Evolutionary conservation across 2,888 invertebrate species (phyloP), one percentile per base, ranked within the genome.

Genomic region (Mechanitis mazaeus): DNA sequence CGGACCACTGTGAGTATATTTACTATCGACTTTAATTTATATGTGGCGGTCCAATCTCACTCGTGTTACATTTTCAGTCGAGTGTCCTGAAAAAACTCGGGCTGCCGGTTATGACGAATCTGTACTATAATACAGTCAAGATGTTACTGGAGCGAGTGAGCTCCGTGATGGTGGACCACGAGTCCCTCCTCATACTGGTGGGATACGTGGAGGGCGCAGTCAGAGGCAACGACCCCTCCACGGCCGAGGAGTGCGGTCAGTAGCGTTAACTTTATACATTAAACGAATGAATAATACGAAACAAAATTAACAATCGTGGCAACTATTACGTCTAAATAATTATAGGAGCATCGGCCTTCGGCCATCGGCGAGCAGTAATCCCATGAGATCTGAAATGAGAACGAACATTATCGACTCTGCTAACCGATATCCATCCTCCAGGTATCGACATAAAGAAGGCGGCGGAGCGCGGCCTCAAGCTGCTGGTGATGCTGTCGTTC

Each of bases 121-220:
- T 97, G 45, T 97, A 98, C 83, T 98, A 98, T 89, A 97, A 97
- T 81, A 97, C 97, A 0, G 96, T 98, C 50, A 98, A 98, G 90
- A 97, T 97, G 94, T 84, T 99, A 55, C 87, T 99, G 62, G 98
- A 98, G 84, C 92, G 98, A 63, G 95, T 98, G 12, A 98, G 98
- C 67, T 98, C 97, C 0, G 97, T 99, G 4, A 97, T 98, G 95
- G 95, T 99, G 11, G 99, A 99, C 81, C 94, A 94, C 73, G 95
- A 95, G 67, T 95, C 98, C 0, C 92, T 98, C 71, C 93, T 94
- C 67, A 93, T 96, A 75, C 85, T 94, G 33, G 91, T 94, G 11
- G 85, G 90, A 60, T 92, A 89, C 68, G 90, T 86, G 12, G 94
- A 95, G 76, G 95, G 95, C 68, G 95, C 95, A 63, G 92, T 96